Conservation (phyloP, 2,888 invertebrate species). For the Thera obeliscata region DNA sequence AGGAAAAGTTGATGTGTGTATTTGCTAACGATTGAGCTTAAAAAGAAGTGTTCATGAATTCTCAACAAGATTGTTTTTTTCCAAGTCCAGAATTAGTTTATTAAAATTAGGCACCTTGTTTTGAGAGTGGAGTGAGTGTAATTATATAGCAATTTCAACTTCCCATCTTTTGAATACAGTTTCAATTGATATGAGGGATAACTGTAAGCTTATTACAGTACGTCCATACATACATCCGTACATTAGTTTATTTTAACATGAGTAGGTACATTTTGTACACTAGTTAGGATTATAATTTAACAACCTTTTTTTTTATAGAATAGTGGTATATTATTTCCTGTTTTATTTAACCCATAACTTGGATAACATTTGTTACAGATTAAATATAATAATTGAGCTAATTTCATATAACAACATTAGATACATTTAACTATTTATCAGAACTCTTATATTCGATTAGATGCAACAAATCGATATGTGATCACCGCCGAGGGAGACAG, state of each 20-base stretch:
- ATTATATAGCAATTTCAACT: neutral
- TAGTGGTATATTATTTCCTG: neutral
- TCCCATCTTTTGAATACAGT: neutral
- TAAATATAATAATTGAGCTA: constrained; percentile 16
- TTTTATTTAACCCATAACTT: neutral
- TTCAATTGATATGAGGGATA: neutral
- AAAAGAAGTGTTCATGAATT: no score
- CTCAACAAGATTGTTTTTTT: no score
- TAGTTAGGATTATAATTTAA: neutral
- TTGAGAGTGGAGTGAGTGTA: no score
- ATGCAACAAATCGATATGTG: constrained; percentile 22
- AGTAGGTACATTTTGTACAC: neutral
- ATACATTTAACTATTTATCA: neutral
- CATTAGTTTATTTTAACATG: neutral
- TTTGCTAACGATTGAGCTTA: no score
- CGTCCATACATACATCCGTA: neutral
- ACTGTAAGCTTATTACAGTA: neutral
- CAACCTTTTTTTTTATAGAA: neutral
- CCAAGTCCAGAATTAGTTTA: no score
- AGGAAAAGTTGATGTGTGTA: no score
- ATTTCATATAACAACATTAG: constrained; percentile 9
- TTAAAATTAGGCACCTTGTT: no score
- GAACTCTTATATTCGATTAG: constrained; percentile 8
- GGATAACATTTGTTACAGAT: neutral
- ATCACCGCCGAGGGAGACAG: neutral